These are phyloP conservation scores for Drosophila arawakana DNA, from an alignment of 1,140 invertebrate species.

Conservation along the genomic window DNA sequence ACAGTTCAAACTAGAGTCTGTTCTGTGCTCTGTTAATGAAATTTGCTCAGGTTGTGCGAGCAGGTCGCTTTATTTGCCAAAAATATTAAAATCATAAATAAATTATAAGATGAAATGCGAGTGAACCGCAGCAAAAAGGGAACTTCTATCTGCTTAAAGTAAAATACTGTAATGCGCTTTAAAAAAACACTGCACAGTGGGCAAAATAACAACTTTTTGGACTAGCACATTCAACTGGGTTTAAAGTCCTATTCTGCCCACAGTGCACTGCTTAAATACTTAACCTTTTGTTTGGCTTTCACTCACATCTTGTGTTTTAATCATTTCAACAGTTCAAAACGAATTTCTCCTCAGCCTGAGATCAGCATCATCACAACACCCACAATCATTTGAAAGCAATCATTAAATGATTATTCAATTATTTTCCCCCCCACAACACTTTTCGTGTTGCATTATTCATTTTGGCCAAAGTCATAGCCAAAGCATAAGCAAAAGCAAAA, in stretches of 20 bases:
- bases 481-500: background rate
- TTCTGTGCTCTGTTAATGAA: constrained; percentile 71
- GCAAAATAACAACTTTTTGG: too few species aligned
- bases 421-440: constrained; percentile 31
- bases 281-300: constrained; percentile 11
- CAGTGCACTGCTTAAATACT: background rate
- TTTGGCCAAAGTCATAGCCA: constrained; percentile 19
- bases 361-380: constrained; percentile 20
- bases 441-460: constrained; percentile 49
- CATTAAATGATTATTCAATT: constrained; percentile 68
- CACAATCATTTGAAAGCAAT: constrained; percentile 47
- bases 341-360: constrained; percentile 16
- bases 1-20: constrained; percentile 45
- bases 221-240: too few species aligned
- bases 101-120: constrained; percentile 49
- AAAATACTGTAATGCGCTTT: constrained; percentile 5
- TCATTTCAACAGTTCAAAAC: constrained; percentile 10
- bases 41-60: constrained; percentile 51
- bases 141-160: background rate
- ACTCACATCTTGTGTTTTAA: constrained; percentile 10
- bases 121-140: background rate
- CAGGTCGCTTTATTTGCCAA: constrained; percentile 65
- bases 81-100: constrained; percentile 79
- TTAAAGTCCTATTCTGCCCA: too few species aligned
- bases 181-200: too few species aligned